Evolutionary conservation across 2,888 invertebrate species (phyloP).

Genomic region (Calameuta idolon): DNA sequence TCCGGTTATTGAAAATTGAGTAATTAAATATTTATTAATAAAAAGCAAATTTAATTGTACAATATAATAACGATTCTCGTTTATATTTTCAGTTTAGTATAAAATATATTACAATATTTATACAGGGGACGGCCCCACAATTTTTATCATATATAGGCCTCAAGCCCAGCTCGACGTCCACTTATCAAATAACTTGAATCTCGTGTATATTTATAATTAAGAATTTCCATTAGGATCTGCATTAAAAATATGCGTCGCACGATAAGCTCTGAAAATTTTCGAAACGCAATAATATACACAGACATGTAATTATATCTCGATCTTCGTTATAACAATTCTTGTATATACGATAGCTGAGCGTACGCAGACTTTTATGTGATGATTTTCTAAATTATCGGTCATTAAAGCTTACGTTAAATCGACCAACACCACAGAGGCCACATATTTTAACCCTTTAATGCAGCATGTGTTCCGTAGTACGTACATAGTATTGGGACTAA

Average conservation of each 20-base stretch:
- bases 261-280: slow-evolving; percentile 5
- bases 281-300: background rate
- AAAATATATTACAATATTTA: slow-evolving; percentile 30
- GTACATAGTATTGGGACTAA: background rate
- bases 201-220: slow-evolving; percentile 3
- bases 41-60: slow-evolving; percentile 46
- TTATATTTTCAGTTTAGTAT: slow-evolving; percentile 37
- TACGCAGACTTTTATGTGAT: background rate
- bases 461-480: background rate
- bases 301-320: background rate
- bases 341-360: background rate
- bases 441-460: background rate
- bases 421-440: background rate
- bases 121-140: slow-evolving; percentile 37
- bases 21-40: slow-evolving; percentile 49
- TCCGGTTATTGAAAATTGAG: background rate
- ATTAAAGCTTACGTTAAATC: background rate
- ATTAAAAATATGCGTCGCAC: background rate
- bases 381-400: background rate
- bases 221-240: background rate
- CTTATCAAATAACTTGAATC: slow-evolving; percentile 21
- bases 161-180: slow-evolving; percentile 52
- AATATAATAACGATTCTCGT: slow-evolving; percentile 52
- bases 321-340: background rate
- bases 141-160: slow-evolving; percentile 45